Evolutionary conservation across 2,113 vertebrate genomes (phyloP), one percentile per base, ranked within the genome.

Genomic region (Oreochromis aureus): DNA sequence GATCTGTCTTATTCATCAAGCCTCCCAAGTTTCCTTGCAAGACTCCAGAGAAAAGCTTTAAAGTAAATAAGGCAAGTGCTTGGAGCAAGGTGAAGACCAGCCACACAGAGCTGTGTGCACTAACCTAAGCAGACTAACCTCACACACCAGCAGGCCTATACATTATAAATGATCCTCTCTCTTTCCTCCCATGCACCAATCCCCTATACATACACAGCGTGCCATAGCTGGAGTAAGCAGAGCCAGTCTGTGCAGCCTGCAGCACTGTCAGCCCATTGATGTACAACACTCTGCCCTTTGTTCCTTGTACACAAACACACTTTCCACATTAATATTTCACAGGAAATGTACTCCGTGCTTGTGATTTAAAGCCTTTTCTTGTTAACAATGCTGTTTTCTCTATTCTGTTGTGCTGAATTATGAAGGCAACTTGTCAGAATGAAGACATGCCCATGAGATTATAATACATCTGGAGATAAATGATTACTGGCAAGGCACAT

Each of bases 241-340:
- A 91, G 93, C 87, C 61, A 61, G 89, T 81, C 87, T 89, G 86
- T 85, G 91, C 82, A 93, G 90, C 94, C 93, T 84, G 90, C 94
- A 94, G 94, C 94, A 90, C 93, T 94, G 93, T 95, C 93, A 95
- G 91, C 86, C 93, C 91, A 92, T 92, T 96, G 95, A 96, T 96
- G 95, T 96, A 95, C 94, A 96, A 96, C 96, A 96, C 93, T 93
- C 95, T 94, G 94, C 91, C 94, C 94, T 95, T 94, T 96, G 94
- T 96, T 96, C 94, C 89, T 89, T 89, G 95, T 92, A 95, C 95
- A 95, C 94, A 96, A 97, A 96, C 96, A 96, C 94, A 95, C 92
- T 95, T 96, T 95, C 93, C 92, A 94, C 96, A 96, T 97, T 89
- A 97, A 97, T 97, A 96, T 96, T 97, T 96, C 89, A 97, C 93